phyloP scores from a whole-genome alignment of 1,140 invertebrate genomes.

The Temnothorax nylanderi region DNA sequence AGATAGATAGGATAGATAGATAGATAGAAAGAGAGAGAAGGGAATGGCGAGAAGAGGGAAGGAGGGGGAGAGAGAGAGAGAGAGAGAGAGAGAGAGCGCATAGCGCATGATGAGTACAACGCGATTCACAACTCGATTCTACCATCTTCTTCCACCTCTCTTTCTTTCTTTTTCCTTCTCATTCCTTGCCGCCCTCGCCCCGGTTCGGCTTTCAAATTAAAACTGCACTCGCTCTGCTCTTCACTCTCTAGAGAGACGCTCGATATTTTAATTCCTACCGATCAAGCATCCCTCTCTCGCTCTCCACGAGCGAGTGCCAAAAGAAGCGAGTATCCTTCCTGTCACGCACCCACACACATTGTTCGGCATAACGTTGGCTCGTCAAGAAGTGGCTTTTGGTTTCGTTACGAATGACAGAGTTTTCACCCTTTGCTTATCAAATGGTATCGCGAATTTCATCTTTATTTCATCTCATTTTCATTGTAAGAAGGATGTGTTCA shows the following conservation, averaged over 20 bases:
- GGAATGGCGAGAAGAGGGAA: slow-evolving; percentile 10
- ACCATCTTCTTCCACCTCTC: not conserved
- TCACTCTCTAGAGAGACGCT: slow-evolving; percentile 62
- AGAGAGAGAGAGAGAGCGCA: slow-evolving; percentile 23
- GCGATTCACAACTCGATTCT: slow-evolving; percentile 44
- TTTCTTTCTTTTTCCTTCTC: not conserved
- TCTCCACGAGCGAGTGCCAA: not conserved
- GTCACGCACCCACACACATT: slow-evolving; percentile 3
- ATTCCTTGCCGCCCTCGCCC: slow-evolving; percentile 16
- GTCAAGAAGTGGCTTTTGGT: no score
- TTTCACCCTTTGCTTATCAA: not conserved
- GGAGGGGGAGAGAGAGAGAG: not conserved
- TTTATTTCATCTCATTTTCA: not conserved
- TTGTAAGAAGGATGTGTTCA: not conserved
- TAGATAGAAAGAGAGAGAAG: not conserved
- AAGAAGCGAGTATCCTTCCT: slow-evolving; percentile 48
- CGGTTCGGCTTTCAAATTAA: not conserved
- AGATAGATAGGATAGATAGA: not conserved
- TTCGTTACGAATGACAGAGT: not conserved
- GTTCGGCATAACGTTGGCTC: not conserved
- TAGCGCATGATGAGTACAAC: slow-evolving; percentile 13
- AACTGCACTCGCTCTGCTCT: slow-evolving; percentile 47
- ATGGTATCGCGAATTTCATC: no score
- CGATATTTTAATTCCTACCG: slow-evolving; percentile 71
- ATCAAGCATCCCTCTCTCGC: slow-evolving; percentile 55